phyloP scores from a whole-genome alignment of 2,113 vertebrate genomes.

The Daphoenositta chrysoptera region DNA sequence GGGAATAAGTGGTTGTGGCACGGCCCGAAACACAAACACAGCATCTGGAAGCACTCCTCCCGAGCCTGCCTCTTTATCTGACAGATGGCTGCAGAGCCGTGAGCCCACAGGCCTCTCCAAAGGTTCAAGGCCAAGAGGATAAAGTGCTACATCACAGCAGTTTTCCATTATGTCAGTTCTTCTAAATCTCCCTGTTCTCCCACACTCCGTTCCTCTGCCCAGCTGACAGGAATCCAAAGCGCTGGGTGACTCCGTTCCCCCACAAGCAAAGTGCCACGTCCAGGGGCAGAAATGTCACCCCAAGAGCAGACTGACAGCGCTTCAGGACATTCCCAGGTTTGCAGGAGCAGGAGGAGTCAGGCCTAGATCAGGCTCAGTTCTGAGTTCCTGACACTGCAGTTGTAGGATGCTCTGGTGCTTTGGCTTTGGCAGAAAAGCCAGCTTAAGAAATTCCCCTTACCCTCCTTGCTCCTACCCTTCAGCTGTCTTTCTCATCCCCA shows the following conservation, averaged over 20 bases:
- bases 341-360: not conserved
- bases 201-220: not conserved
- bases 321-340: not conserved
- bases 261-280: accelerated
- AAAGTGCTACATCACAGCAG: not conserved
- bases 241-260: not conserved
- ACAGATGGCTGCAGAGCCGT: constrained; percentile 4
- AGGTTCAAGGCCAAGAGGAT: constrained; percentile 34
- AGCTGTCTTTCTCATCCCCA: not conserved
- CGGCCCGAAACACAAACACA: not conserved
- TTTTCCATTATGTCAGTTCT: not conserved
- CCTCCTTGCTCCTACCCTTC: not conserved
- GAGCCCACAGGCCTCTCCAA: constrained; percentile 5
- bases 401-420: not conserved
- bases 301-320: not conserved
- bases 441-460: not conserved
- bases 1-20: not conserved
- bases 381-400: not conserved
- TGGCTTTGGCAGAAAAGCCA: not conserved
- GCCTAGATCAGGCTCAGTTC: not conserved
- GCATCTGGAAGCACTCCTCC: not conserved
- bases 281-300: not conserved
- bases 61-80: not conserved
- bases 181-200: not conserved
- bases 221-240: not conserved